phyloP scores from a whole-genome alignment of 2,113 vertebrate genomes.

The Odocoileus virginianus region DNA sequence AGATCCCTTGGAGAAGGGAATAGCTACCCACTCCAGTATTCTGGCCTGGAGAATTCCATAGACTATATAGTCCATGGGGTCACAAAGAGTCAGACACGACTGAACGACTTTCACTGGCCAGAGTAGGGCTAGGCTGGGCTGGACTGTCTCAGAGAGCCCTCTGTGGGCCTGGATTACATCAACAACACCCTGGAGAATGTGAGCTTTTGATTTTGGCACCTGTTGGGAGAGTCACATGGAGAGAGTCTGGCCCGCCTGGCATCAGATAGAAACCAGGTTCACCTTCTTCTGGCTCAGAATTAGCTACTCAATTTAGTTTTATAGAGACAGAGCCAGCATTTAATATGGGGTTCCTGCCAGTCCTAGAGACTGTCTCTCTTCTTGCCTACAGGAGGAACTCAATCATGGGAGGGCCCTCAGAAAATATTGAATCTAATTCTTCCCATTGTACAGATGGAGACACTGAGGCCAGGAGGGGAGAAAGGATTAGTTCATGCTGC shows the following conservation, averaged over 20 bases:
- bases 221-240: neutral
- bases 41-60: neutral
- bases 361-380: neutral
- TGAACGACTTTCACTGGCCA: neutral
- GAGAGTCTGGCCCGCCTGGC: neutral
- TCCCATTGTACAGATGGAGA: neutral
- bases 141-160: neutral
- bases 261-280: neutral
- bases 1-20: neutral
- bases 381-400: neutral
- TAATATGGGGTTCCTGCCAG: neutral
- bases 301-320: conserved; percentile 5
- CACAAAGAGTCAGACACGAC: neutral
- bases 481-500: neutral
- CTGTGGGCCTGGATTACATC: neutral
- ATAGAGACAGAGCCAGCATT: neutral
- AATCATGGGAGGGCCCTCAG: neutral
- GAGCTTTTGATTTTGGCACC: conserved; percentile 15
- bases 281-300: neutral
- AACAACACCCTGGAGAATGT: neutral
- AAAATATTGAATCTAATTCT: neutral
- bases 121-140: neutral
- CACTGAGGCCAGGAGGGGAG: neutral
- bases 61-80: neutral
- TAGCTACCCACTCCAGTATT: neutral